These are phyloP conservation scores for Scaptomyza tumidula DNA, from an alignment of 2,888 invertebrate species.

Conservation along the genomic window DNA sequence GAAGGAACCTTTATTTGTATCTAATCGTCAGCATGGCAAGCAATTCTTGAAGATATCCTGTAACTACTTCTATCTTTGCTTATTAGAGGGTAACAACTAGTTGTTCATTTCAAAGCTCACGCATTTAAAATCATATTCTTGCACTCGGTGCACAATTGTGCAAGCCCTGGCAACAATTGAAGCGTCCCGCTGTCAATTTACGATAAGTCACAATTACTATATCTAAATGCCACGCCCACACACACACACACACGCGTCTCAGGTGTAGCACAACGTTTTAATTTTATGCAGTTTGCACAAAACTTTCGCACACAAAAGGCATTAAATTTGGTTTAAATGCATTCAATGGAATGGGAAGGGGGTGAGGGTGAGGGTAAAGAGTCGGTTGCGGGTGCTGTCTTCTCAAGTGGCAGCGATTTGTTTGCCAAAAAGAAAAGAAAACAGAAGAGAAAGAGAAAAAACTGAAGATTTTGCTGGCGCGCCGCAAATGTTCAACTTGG, in stretches of 20 bases:
- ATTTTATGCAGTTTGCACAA: slow-evolving; percentile 35
- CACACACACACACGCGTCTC: background rate
- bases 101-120: background rate
- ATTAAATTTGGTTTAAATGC: slow-evolving; percentile 44
- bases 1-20: too few species aligned
- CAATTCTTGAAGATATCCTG: background rate
- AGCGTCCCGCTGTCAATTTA: slow-evolving; percentile 21
- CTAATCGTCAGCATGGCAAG: too few species aligned
- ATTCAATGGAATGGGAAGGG: background rate
- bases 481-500: slow-evolving; percentile 52
- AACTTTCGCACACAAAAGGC: slow-evolving; percentile 18
- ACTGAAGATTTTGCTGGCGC: slow-evolving; percentile 37
- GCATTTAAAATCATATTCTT: background rate
- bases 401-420: slow-evolving; percentile 37
- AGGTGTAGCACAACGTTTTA: slow-evolving; percentile 21
- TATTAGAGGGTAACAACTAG: slow-evolving; percentile 3
- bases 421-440: slow-evolving; percentile 28
- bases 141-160: slow-evolving; percentile 3
- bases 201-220: slow-evolving; percentile 43
- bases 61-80: too few species aligned
- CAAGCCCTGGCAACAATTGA: slow-evolving; percentile 15
- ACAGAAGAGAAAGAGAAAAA: background rate
- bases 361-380: too few species aligned
- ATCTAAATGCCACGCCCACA: slow-evolving; percentile 23
- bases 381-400: background rate